Conservation (phyloP, 2,888 invertebrate genomes). For the Salticus scenicus region DNA sequence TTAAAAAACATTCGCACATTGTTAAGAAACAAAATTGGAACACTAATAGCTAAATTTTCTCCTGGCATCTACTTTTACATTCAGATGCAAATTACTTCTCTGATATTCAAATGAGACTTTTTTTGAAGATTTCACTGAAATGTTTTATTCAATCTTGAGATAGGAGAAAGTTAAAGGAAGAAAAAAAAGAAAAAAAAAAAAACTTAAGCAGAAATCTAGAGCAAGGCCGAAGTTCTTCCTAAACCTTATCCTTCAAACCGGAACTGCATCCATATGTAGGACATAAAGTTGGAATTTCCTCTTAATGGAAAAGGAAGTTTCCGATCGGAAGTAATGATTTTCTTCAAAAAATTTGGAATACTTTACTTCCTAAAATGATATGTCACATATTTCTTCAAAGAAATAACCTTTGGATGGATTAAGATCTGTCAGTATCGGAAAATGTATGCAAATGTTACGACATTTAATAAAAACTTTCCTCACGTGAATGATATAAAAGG, state of each 20-base stretch:
- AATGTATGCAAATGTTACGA: background rate
- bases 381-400: background rate
- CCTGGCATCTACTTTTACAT: background rate
- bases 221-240: conserved; percentile 14
- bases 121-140: background rate
- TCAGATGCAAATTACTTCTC: conserved; percentile 27
- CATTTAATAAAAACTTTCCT: background rate
- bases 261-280: conserved; percentile 26
- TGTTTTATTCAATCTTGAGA: conserved; percentile 5
- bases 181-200: background rate
- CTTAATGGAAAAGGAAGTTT: conserved; percentile 17
- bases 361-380: background rate
- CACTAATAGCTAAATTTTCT: background rate
- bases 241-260: conserved; percentile 1
- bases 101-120: conserved; percentile 16
- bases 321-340: conserved; percentile 36
- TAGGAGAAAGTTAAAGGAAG: background rate
- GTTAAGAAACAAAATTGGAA: background rate
- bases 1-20: background rate
- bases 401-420: background rate
- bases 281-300: conserved; percentile 32
- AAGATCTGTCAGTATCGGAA: background rate
- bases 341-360: background rate
- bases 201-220: background rate
- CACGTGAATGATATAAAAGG: background rate